Base-by-base conservation (phyloP, 2,888 invertebrate species). In the Athalia rosae region DNA sequence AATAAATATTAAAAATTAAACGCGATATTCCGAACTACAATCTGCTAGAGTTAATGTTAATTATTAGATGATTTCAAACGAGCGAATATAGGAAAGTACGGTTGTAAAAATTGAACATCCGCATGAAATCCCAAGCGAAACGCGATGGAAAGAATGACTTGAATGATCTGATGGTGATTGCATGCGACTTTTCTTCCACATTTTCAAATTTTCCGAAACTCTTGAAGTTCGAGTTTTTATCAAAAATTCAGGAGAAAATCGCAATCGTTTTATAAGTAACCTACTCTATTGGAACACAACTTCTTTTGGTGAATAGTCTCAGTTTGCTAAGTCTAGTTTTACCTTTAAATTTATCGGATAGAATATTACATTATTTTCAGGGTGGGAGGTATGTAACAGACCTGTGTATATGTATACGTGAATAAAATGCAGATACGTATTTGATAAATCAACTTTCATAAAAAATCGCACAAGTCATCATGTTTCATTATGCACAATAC, bases 301-400 rank as follows among this genome's bases (percentile, higher is more conserved):
- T 87, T 86, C 83, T 79, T 85, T 86, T 85, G 87, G 87, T 87
- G 87, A 86, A 84, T 87, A 86, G 80, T 87, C 87, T 87, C 87
- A 87, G 87, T 87, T 83, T 80, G 61, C 64, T 78, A 77, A 77
- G 58, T 77, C 77, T 77, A 77, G 45, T 56, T 80, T 66, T 79
- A 79, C 77, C 59, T 66, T 83, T 79, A 56, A 81, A 84, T 71
- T 82, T 77, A 84, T 84, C 83, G 64, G 64, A 79, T 80, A 80
- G 71, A 61, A 62, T 71, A 59, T 62, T 76, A 78, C 63, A 28
- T 11, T 53, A 74, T 74, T n/a, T 59, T 74, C 62, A 74, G 28
- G 28, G 48, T 61, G 61, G 61, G 43, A 28, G 61, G 15, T 58
- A 67, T 28, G 28, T 28, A 28, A 28, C 2, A 28, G 28, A 28